Evolutionary conservation across 2,113 vertebrate species (phyloP).

Genomic region (Grantiella picta): DNA sequence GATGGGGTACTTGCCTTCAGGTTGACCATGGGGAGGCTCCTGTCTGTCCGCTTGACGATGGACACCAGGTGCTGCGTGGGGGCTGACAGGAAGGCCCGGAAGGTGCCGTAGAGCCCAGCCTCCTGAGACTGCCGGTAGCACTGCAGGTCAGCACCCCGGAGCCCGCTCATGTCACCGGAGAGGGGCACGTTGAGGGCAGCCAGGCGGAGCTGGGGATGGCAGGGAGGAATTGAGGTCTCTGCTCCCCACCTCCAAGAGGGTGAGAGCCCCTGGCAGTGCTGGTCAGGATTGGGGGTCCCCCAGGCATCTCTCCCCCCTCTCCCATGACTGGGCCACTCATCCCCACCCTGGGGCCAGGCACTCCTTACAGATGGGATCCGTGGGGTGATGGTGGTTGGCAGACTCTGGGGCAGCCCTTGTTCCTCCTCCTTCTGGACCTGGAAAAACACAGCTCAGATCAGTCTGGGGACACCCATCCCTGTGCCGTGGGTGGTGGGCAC

Average conservation of each 20-base stretch:
- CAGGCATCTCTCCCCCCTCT: accelerated
- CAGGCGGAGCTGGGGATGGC: conserved; percentile 44
- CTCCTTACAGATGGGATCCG: conserved; percentile 59
- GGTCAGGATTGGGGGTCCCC: accelerated
- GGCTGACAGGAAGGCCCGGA: conserved; percentile 59
- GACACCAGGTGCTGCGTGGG: conserved; percentile 41
- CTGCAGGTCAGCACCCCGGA: conserved; percentile 59
- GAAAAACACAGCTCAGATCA: not conserved
- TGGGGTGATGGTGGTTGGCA: not conserved
- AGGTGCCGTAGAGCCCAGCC: conserved; percentile 56
- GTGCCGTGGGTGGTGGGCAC: not conserved
- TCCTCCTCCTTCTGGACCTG: not conserved
- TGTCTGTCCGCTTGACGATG: conserved; percentile 59
- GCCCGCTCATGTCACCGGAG: conserved; percentile 21
- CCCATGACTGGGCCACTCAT: too few species aligned
- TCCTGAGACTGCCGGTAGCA: conserved; percentile 68
- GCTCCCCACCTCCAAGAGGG: accelerated
- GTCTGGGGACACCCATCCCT: not conserved
- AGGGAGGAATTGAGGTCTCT: not conserved
- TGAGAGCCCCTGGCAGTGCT: accelerated
- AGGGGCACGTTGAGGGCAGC: conserved; percentile 57
- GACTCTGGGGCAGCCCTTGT: not conserved
- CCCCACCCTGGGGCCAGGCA: not conserved
- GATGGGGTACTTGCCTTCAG: conserved; percentile 40
- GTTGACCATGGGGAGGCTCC: conserved; percentile 59